Percentiles rank a stretch among this genome's conserved stretches.
Evolutionary conservation across 2,113 vertebrate genomes (phyloP).

Genomic region (Cichladusa arquata): DNA sequence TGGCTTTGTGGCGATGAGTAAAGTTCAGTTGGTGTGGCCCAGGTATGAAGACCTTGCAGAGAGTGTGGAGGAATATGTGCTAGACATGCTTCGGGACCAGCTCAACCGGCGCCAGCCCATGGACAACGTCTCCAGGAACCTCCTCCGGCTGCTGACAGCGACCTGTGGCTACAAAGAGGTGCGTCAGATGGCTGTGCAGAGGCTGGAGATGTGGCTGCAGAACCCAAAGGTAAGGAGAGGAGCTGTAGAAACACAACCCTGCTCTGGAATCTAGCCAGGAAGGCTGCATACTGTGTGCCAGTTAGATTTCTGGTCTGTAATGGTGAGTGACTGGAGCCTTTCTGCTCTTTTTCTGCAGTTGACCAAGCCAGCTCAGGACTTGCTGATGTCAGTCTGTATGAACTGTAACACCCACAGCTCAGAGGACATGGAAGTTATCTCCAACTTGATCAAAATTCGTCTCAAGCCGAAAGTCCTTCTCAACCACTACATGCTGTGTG

Average conservation of each 20-base stretch:
- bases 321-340: background rate
- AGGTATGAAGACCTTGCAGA: slow-evolving; percentile 95
- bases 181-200: slow-evolving; percentile 91
- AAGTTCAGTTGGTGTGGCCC: background rate
- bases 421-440: slow-evolving; percentile 95
- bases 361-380: slow-evolving; percentile 95
- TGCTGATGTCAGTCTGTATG: slow-evolving; percentile 96
- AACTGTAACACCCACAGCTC: slow-evolving; percentile 90
- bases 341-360: slow-evolving; percentile 71
- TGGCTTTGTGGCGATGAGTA: background rate
- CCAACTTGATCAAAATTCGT: slow-evolving; percentile 96
- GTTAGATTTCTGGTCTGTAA: accelerated
- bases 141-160: slow-evolving; percentile 91
- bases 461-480: slow-evolving; percentile 97
- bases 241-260: background rate
- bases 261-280: background rate
- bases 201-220: slow-evolving; percentile 98
- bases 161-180: slow-evolving; percentile 96
- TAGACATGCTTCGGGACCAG: slow-evolving; percentile 94
- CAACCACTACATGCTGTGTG: slow-evolving; percentile 94
- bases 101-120: slow-evolving; percentile 95
- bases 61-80: slow-evolving; percentile 95
- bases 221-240: slow-evolving; percentile 89
- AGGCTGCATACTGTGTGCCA: accelerated
- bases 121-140: slow-evolving; percentile 94